Evolutionary conservation across 1,140 invertebrate species (phyloP).

Genomic region (Penaeus chinensis): DNA sequence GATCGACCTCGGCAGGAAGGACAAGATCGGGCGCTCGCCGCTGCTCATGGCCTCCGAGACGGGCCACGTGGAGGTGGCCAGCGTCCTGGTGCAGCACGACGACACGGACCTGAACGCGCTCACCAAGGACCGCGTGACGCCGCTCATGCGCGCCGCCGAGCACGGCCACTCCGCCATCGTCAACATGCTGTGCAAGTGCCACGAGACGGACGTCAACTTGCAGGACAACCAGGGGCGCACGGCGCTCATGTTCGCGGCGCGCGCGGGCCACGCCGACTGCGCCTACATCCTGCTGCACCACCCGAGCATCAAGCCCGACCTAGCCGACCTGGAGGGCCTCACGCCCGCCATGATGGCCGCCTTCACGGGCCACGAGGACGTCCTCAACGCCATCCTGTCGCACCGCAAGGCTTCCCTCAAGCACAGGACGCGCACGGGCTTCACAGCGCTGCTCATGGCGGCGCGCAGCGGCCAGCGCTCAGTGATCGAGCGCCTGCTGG

Average conservation of each 20-base stretch:
- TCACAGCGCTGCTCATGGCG: constrained; percentile 58
- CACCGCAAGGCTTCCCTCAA: constrained; percentile 24
- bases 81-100: constrained; percentile 52
- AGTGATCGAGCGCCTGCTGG: constrained; percentile 48
- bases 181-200: constrained; percentile 61
- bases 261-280: constrained; percentile 57
- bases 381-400: constrained; percentile 44
- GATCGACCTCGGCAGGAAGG: constrained; percentile 40
- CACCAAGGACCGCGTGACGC: constrained; percentile 61
- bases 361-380: constrained; percentile 57
- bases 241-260: constrained; percentile 56
- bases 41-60: constrained; percentile 62
- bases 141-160: constrained; percentile 62
- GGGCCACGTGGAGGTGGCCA: constrained; percentile 56
- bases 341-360: constrained; percentile 59
- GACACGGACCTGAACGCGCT: constrained; percentile 47
- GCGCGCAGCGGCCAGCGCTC: constrained; percentile 55
- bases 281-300: constrained; percentile 59
- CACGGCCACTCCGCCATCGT: constrained; percentile 58
- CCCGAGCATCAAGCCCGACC: constrained; percentile 42
- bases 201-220: constrained; percentile 56
- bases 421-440: constrained; percentile 37
- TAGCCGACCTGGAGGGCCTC: constrained; percentile 42
- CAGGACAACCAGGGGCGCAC: constrained; percentile 57
- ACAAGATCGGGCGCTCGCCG: constrained; percentile 61